phyloP scores from a whole-genome alignment of 1,140 invertebrate genomes.

The Chironomus tepperi region DNA sequence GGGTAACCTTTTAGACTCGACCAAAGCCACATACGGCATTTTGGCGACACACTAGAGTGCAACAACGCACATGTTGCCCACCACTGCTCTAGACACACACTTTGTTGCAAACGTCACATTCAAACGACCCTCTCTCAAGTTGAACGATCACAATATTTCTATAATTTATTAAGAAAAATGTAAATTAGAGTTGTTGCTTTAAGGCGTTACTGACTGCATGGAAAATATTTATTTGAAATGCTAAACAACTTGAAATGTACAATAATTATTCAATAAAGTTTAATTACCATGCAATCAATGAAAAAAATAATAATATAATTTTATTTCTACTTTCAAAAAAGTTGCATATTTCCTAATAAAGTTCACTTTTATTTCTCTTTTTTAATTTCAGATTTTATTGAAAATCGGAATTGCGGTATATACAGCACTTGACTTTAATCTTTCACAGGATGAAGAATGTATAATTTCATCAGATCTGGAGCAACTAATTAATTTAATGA shows the following conservation, averaged over 20 bases:
- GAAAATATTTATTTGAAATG: background rate
- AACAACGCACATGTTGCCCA: too few species aligned
- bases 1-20: too few species aligned
- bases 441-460: slow-evolving; percentile 73
- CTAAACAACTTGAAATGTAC: background rate
- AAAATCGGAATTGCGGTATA: slow-evolving; percentile 76
- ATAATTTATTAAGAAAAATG: too few species aligned
- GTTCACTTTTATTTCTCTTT: slow-evolving; percentile 25
- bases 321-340: background rate
- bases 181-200: too few species aligned
- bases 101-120: too few species aligned
- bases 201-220: background rate
- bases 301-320: background rate
- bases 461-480: slow-evolving; percentile 76
- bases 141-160: too few species aligned
- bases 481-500: slow-evolving; percentile 75
- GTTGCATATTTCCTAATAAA: too few species aligned
- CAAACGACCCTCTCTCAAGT: too few species aligned
- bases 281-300: background rate
- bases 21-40: too few species aligned
- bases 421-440: slow-evolving; percentile 77
- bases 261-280: background rate
- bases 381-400: slow-evolving; percentile 59
- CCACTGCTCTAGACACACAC: too few species aligned
- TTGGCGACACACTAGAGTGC: too few species aligned